Conservation (phyloP, 2,113 vertebrate species). For the Malurus cyaneus region DNA sequence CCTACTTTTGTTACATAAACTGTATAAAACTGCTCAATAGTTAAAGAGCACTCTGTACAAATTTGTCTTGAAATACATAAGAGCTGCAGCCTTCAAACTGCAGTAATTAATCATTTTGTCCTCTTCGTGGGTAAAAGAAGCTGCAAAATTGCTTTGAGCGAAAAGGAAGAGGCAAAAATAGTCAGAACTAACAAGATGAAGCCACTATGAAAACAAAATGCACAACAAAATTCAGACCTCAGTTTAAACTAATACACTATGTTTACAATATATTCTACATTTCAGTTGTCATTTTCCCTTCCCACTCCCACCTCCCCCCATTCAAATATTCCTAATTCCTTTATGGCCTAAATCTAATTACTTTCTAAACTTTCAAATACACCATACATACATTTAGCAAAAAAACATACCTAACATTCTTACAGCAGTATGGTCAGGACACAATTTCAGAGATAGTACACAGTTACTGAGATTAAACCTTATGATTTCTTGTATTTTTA, state of each 20-base stretch:
- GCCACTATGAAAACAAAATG: constrained; percentile 72
- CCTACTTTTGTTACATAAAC: constrained; percentile 69
- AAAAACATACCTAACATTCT: constrained; percentile 84
- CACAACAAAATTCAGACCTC: constrained; percentile 74
- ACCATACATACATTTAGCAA: constrained; percentile 85
- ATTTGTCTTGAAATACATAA: constrained; percentile 69
- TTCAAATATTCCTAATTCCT: constrained; percentile 65
- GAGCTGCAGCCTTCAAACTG: constrained; percentile 55
- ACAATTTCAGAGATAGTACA: constrained; percentile 78
- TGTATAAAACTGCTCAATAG: constrained; percentile 68
- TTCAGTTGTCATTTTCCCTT: constrained; percentile 53
- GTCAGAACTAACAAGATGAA: constrained; percentile 55
- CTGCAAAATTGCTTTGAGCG: constrained; percentile 35
- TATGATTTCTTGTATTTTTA: neutral
- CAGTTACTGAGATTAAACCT: constrained; percentile 51
- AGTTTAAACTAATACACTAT: constrained; percentile 67
- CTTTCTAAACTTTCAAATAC: constrained; percentile 83
- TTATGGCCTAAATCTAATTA: constrained; percentile 76
- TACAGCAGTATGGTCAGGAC: constrained; percentile 80
- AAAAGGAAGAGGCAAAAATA: constrained; percentile 47
- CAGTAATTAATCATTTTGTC: constrained; percentile 63
- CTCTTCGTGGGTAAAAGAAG: constrained; percentile 60
- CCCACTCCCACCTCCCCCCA: constrained; percentile 46
- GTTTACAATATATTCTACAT: constrained; percentile 73
- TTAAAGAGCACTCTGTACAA: constrained; percentile 67